phyloP scores from a whole-genome alignment of 2,888 invertebrate species.

The Liodrosophila aerea region DNA sequence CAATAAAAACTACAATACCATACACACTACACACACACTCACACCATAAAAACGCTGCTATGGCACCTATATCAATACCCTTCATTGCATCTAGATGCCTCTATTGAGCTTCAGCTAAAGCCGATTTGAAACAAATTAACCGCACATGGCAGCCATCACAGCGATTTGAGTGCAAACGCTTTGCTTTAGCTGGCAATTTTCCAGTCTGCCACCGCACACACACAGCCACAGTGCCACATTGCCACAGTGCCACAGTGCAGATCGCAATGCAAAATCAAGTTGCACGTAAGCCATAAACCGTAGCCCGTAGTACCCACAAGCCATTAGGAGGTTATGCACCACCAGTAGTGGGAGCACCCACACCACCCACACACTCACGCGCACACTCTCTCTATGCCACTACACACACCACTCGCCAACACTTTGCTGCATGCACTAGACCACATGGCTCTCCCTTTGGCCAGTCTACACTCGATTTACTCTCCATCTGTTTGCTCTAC shows the following conservation, averaged over 20 bases:
- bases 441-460: no score
- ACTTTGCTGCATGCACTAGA: neutral
- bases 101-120: conserved; percentile 24
- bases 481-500: neutral
- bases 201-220: conserved; percentile 33
- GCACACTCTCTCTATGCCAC: neutral
- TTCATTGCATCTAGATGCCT: no score
- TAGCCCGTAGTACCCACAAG: neutral
- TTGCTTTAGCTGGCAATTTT: conserved; percentile 62
- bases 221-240: no score
- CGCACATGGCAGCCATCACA: conserved; percentile 64
- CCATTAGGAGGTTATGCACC: conserved; percentile 6
- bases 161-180: conserved; percentile 63
- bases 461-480: no score
- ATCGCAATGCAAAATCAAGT: conserved; percentile 49
- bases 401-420: neutral
- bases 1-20: no score
- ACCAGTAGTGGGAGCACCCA: neutral
- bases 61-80: no score
- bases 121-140: conserved; percentile 73
- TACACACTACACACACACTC: no score
- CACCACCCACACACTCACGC: neutral
- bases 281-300: neutral
- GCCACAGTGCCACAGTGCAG: no score
- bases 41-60: no score